Evolutionary conservation across 2,888 invertebrate genomes (phyloP).

Genomic region (Danaus chrysippus): DNA sequence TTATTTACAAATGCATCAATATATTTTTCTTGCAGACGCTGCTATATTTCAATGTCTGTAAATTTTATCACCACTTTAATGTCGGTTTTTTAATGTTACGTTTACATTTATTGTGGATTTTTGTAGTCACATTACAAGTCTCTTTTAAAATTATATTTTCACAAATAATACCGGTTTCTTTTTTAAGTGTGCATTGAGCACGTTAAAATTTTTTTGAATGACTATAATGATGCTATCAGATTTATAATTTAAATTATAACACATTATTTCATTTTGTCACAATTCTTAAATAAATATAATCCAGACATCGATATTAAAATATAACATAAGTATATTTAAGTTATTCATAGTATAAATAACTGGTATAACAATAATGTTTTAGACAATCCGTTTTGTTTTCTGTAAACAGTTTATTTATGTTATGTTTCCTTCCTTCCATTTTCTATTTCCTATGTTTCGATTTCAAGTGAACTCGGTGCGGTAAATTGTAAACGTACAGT

Average conservation of each 20-base stretch:
- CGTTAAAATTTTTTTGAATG: neutral
- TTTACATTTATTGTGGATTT: conserved; percentile 2
- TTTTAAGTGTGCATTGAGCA: neutral
- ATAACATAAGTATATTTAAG: too few relatives aligned
- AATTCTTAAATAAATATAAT: too few relatives aligned
- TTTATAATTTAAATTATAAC: too few relatives aligned
- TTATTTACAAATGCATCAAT: neutral
- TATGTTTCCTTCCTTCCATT: conserved; percentile 18
- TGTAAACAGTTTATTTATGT: conserved; percentile 14
- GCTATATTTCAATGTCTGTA: conserved; percentile 22
- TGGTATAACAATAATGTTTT: conserved; percentile 5
- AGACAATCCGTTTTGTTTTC: conserved; percentile 9
- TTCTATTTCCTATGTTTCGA: conserved; percentile 30
- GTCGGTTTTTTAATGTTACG: conserved; percentile 9
- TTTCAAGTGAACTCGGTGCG: conserved; percentile 28
- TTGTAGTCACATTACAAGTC: conserved; percentile 11
- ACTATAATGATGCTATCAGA: too few relatives aligned
- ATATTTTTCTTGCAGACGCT: conserved; percentile 14
- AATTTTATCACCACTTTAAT: conserved; percentile 23
- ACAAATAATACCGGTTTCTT: neutral
- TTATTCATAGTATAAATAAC: neutral
- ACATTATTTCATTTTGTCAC: too few relatives aligned
- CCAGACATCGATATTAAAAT: too few relatives aligned
- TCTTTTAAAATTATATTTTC: neutral
- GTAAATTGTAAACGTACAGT: conserved; percentile 31